Evolutionary conservation across 2,888 invertebrate species (phyloP).

Genomic region (Selenia dentaria): DNA sequence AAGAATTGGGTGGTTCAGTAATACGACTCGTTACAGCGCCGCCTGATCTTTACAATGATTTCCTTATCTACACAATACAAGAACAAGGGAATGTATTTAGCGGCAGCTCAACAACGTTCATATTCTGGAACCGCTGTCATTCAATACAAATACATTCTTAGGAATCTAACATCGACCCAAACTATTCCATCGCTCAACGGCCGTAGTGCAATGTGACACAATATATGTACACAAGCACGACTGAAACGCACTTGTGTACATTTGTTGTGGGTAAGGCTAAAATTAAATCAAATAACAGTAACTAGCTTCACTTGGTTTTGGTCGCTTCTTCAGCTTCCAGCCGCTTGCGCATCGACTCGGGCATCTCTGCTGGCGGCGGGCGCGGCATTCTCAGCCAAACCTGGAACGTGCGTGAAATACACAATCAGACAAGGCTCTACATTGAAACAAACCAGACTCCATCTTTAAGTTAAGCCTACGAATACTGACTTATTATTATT

Average conservation of each 20-base stretch:
- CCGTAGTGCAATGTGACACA: constrained; percentile 12
- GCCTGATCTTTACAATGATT: neutral
- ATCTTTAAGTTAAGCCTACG: too few relatives aligned
- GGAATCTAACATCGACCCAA: neutral
- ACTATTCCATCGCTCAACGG: constrained; percentile 4
- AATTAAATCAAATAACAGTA: constrained; percentile 15
- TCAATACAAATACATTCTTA: constrained; percentile 1
- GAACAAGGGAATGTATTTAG: constrained; percentile 10
- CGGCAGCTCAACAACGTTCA: neutral
- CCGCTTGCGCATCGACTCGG: constrained; percentile 93
- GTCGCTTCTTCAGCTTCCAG: constrained; percentile 75
- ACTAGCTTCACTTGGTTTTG: constrained; percentile 58
- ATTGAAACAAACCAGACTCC: neutral
- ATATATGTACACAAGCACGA: constrained; percentile 9
- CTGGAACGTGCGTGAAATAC: constrained; percentile 46
- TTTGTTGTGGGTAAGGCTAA: constrained; percentile 10
- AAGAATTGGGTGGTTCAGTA: neutral
- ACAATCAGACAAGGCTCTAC: neutral
- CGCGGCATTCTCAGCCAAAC: constrained; percentile 93
- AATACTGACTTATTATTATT: too few relatives aligned
- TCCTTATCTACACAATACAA: constrained; percentile 1
- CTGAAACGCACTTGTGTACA: constrained; percentile 7
- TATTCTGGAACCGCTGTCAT: neutral
- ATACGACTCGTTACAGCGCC: neutral
- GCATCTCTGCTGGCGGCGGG: constrained; percentile 98